These are phyloP conservation scores for Stomatorhinus walkeri DNA, from an alignment of 2,797 vertebrate species.

Conservation along the genomic window DNA sequence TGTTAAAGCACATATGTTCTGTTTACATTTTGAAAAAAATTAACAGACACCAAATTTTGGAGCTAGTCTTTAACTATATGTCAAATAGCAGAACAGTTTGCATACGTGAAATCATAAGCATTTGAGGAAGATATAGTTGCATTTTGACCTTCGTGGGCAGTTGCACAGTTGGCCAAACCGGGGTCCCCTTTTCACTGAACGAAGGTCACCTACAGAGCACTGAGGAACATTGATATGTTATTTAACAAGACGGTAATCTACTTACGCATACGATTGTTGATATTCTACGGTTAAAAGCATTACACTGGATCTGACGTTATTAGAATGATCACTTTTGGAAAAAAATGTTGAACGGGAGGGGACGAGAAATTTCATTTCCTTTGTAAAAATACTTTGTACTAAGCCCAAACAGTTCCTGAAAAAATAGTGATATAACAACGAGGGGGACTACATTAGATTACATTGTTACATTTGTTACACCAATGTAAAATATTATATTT, in stretches of 20 bases:
- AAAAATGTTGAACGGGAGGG: background rate
- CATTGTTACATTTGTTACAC: background rate
- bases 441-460: background rate
- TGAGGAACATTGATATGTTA: background rate
- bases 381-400: background rate
- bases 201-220: conserved; percentile 33
- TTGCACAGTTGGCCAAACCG: conserved; percentile 36
- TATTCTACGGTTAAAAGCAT: background rate
- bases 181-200: conserved; percentile 34
- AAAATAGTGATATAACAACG: background rate
- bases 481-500: background rate
- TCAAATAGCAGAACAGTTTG: background rate
- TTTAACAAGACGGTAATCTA: background rate
- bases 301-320: background rate
- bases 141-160: conserved; percentile 32
- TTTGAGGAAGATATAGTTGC: conserved; percentile 35
- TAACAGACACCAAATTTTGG: background rate
- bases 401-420: background rate
- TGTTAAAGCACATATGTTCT: background rate
- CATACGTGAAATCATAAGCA: conserved; percentile 24
- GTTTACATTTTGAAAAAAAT: background rate
- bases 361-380: background rate
- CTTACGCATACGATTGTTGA: background rate
- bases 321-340: background rate
- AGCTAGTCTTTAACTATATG: background rate